A percentile compares a stretch with the other conserved stretches of the same genome.
Conservation (phyloP, 2,113 vertebrate genomes). For the Conger conger region DNA sequence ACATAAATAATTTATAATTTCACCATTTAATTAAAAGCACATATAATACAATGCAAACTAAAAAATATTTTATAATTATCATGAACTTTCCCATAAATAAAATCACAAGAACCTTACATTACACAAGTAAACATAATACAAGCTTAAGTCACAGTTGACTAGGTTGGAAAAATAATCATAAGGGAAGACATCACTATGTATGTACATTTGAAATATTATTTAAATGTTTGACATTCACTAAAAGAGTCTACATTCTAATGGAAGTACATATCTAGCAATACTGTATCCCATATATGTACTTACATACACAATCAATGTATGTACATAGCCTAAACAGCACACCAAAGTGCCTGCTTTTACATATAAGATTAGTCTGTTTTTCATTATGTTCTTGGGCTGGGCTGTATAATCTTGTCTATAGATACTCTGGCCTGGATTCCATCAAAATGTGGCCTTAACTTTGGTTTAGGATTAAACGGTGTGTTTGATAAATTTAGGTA, state of each 20-base stretch:
- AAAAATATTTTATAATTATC: conserved; percentile 25
- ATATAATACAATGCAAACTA: conserved; percentile 38
- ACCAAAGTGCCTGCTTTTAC: neutral
- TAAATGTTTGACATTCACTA: neutral
- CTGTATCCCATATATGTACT: neutral
- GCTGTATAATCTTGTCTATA: neutral
- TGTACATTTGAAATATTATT: conserved; percentile 8
- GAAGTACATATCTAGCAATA: neutral
- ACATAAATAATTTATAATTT: conserved; percentile 27
- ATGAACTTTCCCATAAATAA: conserved; percentile 45
- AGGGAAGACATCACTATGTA: conserved; percentile 12
- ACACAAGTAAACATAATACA: neutral
- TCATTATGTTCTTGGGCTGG: neutral
- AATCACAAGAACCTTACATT: conserved; percentile 2
- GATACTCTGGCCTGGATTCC: neutral
- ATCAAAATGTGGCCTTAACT: neutral
- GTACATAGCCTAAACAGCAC: neutral
- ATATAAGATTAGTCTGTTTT: neutral
- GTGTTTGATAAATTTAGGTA: neutral
- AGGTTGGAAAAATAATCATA: conserved; percentile 12
- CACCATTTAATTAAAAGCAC: conserved; percentile 35
- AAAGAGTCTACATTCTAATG: neutral
- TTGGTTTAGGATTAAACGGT: neutral
- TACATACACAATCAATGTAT: neutral
- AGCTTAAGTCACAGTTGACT: neutral